Percentiles rank a stretch among this genome's conserved stretches.
Conservation (phyloP, 2,113 vertebrate genomes). For the Gobiocypris rarus region DNA sequence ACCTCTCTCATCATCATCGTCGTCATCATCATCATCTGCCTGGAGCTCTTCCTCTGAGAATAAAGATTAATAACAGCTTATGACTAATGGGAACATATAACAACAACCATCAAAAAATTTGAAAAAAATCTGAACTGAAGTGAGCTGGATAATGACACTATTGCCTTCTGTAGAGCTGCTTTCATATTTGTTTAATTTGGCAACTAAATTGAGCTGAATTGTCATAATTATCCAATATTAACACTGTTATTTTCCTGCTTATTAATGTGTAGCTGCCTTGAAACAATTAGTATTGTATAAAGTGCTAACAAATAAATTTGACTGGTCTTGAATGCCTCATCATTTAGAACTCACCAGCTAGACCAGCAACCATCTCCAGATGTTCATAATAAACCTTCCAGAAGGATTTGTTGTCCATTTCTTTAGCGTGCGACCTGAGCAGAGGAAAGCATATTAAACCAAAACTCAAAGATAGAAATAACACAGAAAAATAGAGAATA, state of each 20-base stretch:
- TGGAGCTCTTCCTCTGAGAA: slow-evolving; percentile 84
- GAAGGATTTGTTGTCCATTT: slow-evolving; percentile 95
- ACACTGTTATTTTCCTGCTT: too few species aligned
- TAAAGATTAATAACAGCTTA: neutral
- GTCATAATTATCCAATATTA: too few species aligned
- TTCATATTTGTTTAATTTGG: too few species aligned
- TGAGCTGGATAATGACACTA: too few species aligned
- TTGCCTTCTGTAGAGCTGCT: too few species aligned
- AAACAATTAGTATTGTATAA: too few species aligned
- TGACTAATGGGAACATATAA: neutral
- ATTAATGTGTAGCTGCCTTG: too few species aligned
- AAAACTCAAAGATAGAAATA: neutral
- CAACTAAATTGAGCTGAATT: too few species aligned
- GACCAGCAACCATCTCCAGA: slow-evolving; percentile 86
- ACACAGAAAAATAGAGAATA: neutral
- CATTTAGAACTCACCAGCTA: slow-evolving; percentile 69
- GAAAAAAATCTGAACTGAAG: too few species aligned
- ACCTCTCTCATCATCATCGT: slow-evolving; percentile 37
- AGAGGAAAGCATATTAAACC: slow-evolving; percentile 1
- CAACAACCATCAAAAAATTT: neutral
- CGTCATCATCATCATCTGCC: slow-evolving; percentile 59
- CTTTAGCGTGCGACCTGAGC: slow-evolving; percentile 87
- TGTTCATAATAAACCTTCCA: slow-evolving; percentile 91
- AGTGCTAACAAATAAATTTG: too few species aligned
- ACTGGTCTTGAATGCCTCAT: neutral